phyloP scores from a whole-genome alignment of 2,797 vertebrate genomes.

The Meda fulgida region DNA sequence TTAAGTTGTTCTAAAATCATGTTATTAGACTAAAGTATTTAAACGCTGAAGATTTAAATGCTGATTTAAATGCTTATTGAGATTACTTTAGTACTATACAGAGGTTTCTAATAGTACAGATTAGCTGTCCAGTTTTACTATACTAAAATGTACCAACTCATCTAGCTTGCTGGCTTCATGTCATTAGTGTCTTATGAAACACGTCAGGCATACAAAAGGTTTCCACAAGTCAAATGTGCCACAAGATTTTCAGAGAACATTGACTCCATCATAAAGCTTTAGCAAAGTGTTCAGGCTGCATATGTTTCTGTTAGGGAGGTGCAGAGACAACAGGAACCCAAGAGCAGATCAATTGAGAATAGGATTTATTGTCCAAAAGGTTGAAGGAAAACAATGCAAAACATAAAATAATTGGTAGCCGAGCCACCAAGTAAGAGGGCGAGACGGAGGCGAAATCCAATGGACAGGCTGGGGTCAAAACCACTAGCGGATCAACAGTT shows the following conservation, averaged over 20 bases:
- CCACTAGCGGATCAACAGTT: too few species aligned
- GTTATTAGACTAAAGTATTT: neutral
- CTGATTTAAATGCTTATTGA: neutral
- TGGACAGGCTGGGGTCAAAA: too few species aligned
- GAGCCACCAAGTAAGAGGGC: too few species aligned
- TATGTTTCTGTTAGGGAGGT: neutral
- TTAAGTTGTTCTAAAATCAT: neutral
- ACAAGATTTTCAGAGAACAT: neutral
- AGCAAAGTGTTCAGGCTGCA: too few species aligned
- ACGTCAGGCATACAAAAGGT: neutral
- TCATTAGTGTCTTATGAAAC: constrained; percentile 5
- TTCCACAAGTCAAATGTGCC: neutral
- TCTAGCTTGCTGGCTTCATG: neutral
- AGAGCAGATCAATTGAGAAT: too few species aligned
- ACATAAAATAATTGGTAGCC: too few species aligned
- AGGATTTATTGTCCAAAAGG: too few species aligned
- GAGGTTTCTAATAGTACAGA: neutral
- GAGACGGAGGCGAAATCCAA: too few species aligned
- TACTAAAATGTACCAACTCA: neutral
- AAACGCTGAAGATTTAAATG: neutral
- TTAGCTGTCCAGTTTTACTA: neutral
- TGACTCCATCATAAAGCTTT: neutral
- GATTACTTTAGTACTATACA: neutral
- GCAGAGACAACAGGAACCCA: too few species aligned
- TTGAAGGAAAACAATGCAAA: too few species aligned